Evolutionary conservation across 1,140 invertebrate species (phyloP).

Genomic region (Drosophila pruinosa): DNA sequence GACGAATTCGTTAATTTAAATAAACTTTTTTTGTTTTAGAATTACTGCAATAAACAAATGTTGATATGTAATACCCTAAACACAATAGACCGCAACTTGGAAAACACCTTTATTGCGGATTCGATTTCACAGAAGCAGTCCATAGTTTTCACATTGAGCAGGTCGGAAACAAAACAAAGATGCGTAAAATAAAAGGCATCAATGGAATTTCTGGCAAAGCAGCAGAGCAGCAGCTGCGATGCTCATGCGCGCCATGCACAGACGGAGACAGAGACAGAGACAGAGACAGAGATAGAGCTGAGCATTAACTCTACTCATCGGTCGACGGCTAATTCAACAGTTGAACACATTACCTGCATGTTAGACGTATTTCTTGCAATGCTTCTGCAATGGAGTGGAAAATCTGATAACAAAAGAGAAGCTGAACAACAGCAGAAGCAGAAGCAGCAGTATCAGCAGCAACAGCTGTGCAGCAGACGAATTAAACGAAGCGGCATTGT

Average conservation of each 20-base stretch:
- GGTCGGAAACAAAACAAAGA: constrained; percentile 49
- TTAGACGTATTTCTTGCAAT: constrained; percentile 9
- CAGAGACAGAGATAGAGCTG: background rate
- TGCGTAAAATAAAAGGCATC: constrained; percentile 31
- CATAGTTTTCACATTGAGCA: constrained; percentile 51
- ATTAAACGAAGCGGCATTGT: constrained; percentile 47
- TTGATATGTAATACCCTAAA: background rate
- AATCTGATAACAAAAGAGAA: constrained; percentile 73
- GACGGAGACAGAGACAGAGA: background rate
- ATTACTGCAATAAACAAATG: too few relatives aligned
- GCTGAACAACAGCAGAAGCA: constrained; percentile 27
- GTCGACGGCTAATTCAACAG: constrained; percentile 31
- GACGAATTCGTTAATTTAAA: background rate
- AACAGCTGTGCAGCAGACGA: constrained; percentile 52
- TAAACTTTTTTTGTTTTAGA: too few relatives aligned
- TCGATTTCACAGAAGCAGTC: background rate
- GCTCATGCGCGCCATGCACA: constrained; percentile 50
- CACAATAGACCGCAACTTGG: background rate
- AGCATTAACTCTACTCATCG: background rate
- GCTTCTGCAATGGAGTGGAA: constrained; percentile 45
- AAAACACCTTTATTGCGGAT: background rate
- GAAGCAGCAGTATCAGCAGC: constrained; percentile 14
- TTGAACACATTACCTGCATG: constrained; percentile 54
- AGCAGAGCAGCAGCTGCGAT: constrained; percentile 50
- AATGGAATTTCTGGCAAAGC: constrained; percentile 17